Percentiles rank a stretch among this genome's conserved stretches.
Conservation (phyloP, 2,888 invertebrate genomes). For the Lasius platythorax region DNA sequence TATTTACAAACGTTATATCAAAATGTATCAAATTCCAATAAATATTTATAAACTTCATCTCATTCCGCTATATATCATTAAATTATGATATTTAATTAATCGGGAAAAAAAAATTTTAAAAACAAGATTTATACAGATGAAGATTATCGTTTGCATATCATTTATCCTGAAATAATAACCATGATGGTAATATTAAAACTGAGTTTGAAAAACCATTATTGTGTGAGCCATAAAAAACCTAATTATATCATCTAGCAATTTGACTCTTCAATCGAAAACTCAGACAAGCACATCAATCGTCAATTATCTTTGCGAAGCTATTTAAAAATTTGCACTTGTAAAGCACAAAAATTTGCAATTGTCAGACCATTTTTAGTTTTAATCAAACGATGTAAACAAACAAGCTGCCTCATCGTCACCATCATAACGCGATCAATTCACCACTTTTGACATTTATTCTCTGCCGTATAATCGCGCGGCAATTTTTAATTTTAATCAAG, state of each 20-base stretch:
- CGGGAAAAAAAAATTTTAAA: neutral
- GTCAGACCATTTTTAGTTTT: constrained; percentile 19
- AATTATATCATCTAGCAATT: constrained; percentile 22
- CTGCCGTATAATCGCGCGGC: constrained; percentile 40
- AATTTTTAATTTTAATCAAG: constrained; percentile 70
- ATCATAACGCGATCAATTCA: constrained; percentile 2
- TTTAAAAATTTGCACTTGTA: constrained; percentile 25
- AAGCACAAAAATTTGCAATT: too few relatives aligned
- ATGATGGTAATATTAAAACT: neutral
- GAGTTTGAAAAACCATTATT: neutral
- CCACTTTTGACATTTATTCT: constrained; percentile 40
- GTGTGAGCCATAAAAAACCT: neutral
- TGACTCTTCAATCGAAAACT: constrained; percentile 22
- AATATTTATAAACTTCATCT: neutral
- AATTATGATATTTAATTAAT: neutral
- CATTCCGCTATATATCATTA: neutral
- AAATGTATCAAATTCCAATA: neutral
- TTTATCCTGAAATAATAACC: neutral
- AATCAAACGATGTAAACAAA: constrained; percentile 8
- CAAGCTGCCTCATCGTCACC: neutral
- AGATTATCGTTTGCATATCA: neutral
- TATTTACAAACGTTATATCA: neutral
- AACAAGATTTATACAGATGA: neutral
- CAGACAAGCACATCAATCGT: neutral
- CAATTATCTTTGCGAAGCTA: constrained; percentile 1